Evolutionary conservation across 2,888 invertebrate genomes (phyloP).

Genomic region (Melipona bicolor): DNA sequence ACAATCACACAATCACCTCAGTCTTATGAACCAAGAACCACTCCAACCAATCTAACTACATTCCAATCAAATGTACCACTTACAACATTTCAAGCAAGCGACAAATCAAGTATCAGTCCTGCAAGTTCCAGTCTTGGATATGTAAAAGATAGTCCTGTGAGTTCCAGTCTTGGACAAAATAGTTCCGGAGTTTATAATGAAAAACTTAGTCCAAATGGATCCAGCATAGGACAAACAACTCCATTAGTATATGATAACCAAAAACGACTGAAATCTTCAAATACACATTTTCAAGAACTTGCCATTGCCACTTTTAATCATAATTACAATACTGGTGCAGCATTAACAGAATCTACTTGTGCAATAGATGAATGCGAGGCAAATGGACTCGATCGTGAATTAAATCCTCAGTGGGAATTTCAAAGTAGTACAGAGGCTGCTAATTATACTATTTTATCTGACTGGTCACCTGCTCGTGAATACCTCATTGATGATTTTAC

Average conservation of each 20-base stretch:
- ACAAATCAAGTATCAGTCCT: constrained; percentile 81
- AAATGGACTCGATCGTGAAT: constrained; percentile 75
- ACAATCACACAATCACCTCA: constrained; percentile 75
- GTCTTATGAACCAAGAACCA: constrained; percentile 75
- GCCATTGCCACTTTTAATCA: constrained; percentile 82
- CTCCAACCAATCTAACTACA: constrained; percentile 80
- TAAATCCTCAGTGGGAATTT: constrained; percentile 86
- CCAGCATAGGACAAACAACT: constrained; percentile 79
- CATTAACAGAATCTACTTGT: constrained; percentile 58
- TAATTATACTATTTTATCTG: constrained; percentile 82
- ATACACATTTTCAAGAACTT: constrained; percentile 80
- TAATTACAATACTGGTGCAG: constrained; percentile 74
- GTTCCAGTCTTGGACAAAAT: constrained; percentile 79
- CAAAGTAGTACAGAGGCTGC: constrained; percentile 79
- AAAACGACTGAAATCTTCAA: constrained; percentile 69
- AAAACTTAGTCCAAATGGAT: constrained; percentile 80
- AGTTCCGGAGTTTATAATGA: constrained; percentile 77
- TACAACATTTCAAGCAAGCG: constrained; percentile 81
- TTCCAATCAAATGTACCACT: constrained; percentile 81
- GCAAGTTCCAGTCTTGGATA: constrained; percentile 81
- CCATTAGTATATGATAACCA: constrained; percentile 78
- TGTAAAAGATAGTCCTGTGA: constrained; percentile 78
- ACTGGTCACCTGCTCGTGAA: constrained; percentile 82
- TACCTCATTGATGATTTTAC: constrained; percentile 89
- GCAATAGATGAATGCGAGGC: constrained; percentile 66